Percentiles rank a stretch among this genome's conserved stretches.
phyloP scores from a whole-genome alignment of 2,888 invertebrate genomes.

The Horisme vitalbata region DNA sequence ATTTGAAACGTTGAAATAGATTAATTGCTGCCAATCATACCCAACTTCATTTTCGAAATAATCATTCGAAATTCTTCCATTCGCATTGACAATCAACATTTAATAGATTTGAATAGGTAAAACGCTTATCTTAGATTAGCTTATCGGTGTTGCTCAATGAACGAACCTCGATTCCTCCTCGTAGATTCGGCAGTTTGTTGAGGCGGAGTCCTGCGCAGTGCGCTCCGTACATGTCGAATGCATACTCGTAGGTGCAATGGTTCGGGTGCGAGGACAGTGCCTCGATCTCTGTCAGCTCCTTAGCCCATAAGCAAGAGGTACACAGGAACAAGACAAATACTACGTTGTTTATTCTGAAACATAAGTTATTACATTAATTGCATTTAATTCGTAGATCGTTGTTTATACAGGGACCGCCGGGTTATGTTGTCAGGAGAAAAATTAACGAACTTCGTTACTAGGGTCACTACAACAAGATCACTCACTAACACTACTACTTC shows the following conservation, averaged over 20 bases:
- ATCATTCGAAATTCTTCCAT: constrained; percentile 18
- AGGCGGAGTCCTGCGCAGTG: constrained; percentile 76
- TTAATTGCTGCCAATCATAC: constrained; percentile 1
- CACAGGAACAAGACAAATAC: constrained; percentile 42
- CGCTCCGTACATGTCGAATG: constrained; percentile 80
- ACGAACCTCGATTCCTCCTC: constrained; percentile 79
- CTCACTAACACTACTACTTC: no score
- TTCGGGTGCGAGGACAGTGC: constrained; percentile 54
- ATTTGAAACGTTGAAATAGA: constrained; percentile 3
- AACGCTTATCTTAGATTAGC: constrained; percentile 32
- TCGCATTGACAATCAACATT: constrained; percentile 24
- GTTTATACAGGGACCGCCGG: no score
- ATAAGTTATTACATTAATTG: not conserved
- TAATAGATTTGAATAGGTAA: constrained; percentile 35
- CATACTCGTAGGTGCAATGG: constrained; percentile 77
- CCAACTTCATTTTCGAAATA: constrained; percentile 3
- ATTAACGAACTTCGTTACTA: no score
- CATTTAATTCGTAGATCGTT: no score
- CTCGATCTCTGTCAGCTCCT: constrained; percentile 67
- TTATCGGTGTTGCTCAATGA: constrained; percentile 33
- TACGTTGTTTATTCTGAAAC: constrained; percentile 50
- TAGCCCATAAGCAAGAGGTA: constrained; percentile 38
- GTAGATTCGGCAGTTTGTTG: constrained; percentile 73
- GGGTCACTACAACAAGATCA: no score
- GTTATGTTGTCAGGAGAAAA: no score